Evolutionary conservation across 2,113 vertebrate species (phyloP), one percentile per base, ranked within the genome.

Genomic region (Tor tambroides): DNA sequence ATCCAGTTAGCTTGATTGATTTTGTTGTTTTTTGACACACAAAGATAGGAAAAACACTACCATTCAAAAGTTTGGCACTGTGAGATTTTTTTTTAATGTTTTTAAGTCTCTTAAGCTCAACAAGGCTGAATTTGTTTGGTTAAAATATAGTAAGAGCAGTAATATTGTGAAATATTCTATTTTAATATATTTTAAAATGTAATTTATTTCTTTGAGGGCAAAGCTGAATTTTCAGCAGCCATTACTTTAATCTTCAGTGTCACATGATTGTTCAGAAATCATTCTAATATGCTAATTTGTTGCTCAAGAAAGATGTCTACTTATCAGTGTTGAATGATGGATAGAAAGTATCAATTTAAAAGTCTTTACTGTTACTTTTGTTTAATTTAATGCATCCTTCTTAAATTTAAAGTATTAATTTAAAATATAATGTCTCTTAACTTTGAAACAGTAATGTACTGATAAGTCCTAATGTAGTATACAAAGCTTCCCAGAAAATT

Each of bases 1-100:
- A 21, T 65, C 59, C n/a, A 19, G 0, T 82, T 67, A 46, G 59
- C 19, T 83, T 83, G 63, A 83, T 71, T 51, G 6, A 83, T 69
- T 61, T 77, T 5, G 43, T 28, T 51, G 75, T 19, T 69, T 32
- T 69, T 21, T 12, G 10, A 21, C 26, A 5, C 10, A 26, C 4
- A 14, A 8, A 76, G 28, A 46, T 46, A 72, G 72, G 23, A 76
- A 76, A 49, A 4, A 26, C 41, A 28, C 11, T 28, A 17, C 23
- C 17, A 7, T 74, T 72, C 14, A 72, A 23, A 69, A 69, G 35
- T 43, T 43, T 65, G 2, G 5, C 26, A 15, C 26, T 14, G 28
- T 17, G 12, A 14, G 2, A 67, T 30, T 15, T 30, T 14, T 65
- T 41, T 41, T 9, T 0, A 15, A 26, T 63, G 0, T 69, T 69